A percentile compares a stretch with the other conserved stretches of the same genome.
phyloP scores from a whole-genome alignment of 2,797 vertebrate species.

The Poecilia picta region DNA sequence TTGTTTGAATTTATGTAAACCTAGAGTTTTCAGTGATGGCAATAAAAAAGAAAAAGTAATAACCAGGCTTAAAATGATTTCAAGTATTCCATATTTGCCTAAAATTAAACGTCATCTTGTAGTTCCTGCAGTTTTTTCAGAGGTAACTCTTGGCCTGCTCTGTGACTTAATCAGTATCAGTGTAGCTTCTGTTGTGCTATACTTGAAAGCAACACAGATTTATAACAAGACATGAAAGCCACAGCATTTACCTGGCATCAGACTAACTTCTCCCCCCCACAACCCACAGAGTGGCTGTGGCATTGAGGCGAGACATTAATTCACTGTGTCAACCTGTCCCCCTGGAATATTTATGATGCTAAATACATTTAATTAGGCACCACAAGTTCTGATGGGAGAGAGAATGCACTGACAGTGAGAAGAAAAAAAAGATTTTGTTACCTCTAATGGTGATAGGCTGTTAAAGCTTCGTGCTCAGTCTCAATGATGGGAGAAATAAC shows the following conservation, averaged over 20 bases:
- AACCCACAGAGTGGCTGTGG: constrained; percentile 77
- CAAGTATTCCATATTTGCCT: constrained; percentile 6
- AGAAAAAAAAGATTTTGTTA: constrained; percentile 69
- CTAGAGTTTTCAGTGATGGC: not conserved
- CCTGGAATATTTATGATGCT: constrained; percentile 86
- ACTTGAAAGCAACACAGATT: constrained; percentile 71
- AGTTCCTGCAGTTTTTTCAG: constrained; percentile 22
- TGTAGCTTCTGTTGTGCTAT: constrained; percentile 35
- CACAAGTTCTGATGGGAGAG: constrained; percentile 74
- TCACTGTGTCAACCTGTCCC: constrained; percentile 85
- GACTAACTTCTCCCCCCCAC: constrained; percentile 72
- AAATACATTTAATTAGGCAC: constrained; percentile 86
- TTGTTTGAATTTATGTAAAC: not conserved
- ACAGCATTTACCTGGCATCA: constrained; percentile 73
- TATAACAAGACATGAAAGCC: constrained; percentile 70
- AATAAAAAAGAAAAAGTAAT: constrained; percentile 9
- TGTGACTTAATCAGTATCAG: constrained; percentile 42
- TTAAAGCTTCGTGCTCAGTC: constrained; percentile 69
- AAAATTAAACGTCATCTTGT: constrained; percentile 2
- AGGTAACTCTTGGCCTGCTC: constrained; percentile 17
- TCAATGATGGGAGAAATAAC: constrained; percentile 60
- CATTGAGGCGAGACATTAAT: constrained; percentile 85
- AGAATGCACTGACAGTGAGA: constrained; percentile 81
- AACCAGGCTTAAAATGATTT: not conserved
- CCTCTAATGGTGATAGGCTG: constrained; percentile 71